Base-by-base conservation (phyloP, 2,797 vertebrate species). In the Macrochelys suwanniensis region DNA sequence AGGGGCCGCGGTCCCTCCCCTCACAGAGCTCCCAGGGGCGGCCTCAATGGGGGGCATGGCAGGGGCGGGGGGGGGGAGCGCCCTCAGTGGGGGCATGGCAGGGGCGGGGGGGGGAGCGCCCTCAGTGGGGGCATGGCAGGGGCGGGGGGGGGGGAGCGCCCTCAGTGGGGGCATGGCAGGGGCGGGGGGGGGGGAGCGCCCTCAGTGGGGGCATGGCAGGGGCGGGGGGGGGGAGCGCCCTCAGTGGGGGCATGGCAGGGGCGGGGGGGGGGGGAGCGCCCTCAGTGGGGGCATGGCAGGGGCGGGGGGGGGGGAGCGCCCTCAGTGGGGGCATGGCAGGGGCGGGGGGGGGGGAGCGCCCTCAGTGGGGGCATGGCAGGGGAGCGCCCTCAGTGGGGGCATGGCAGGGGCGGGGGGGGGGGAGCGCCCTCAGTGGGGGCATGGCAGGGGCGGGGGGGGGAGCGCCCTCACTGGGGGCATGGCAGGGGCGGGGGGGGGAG, bases 101-200 rank as follows among this genome's bases (percentile, higher is more conserved):
- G 42, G 11, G 4, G 19, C 53, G 25, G n/a, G n/a, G 33, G 0
- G 53, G 54, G 23, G 8, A 25, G 54, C 9, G 19, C 54, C 10
- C 8, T 7, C 7, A 23, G 1, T 54, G 7, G 54, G 54, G 54
- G 1, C 54, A 4, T 3, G 21, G 19, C 2, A 3, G 19, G 7
- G 19, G 17, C 17, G 17, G 37, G 37, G 54, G 54, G n/a, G 53
- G 19, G 54, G 54, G 1, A 54, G 53, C 2, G 4, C 5, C 10
- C 10, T 3, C 51, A n/a, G 12, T 31, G 15, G 5, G 79, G 54
- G 26, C 16, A 53, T 76, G 31, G 54, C 54, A 15, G 89, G 57
- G 61, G 77, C 3, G 54, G 31, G 11, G n/a, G n/a, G n/a, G n/a
- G n/a, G n/a, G n/a, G n/a, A n/a, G n/a, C n/a, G n/a, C n/a, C n/a